Evolutionary conservation across 2,113 vertebrate species (phyloP), one percentile per base, ranked within the genome.

Genomic region (Laterallus jamaicensis): DNA sequence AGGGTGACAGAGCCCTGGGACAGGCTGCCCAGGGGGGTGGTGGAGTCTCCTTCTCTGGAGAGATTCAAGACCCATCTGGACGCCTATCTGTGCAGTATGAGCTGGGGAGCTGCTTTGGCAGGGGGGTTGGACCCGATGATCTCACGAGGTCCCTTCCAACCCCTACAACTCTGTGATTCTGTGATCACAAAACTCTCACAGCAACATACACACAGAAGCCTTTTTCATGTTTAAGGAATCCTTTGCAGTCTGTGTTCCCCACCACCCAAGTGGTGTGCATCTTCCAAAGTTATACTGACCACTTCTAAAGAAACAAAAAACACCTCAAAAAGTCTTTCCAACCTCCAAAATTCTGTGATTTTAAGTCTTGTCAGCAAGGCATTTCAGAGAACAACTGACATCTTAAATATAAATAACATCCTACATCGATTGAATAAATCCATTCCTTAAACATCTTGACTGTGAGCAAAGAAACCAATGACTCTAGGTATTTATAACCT

Each of bases 241-340:
- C 16, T 37, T 52, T 54, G 5, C 0, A 0, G 12, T 8, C 67
- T 49, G 6, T 22, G 6, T 22, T 42, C 11, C 11, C 21, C 11
- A 15, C 4, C 6, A 12, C 3, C 25, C 15, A 76, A 59, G 29
- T 1, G 1, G 28, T 1, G 4, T 11, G 5, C 5, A 9, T 17
- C 29, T 68, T 31, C 11, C 22, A 15, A 47, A 64, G 71, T 39
- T 28, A 86, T 4, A n/a, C 9, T 14, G 15, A 81, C 5, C 3
- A 35, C 37, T 60, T 25, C 37, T 56, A 22, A 55, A 52, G 8
- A 13, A 55, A 54, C 52, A 26, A 55, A 44, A 44, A 35, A 44
- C 5, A 24, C 4, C 40, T 63, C 10, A 50, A 60, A 21, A 67
- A 59, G 25, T 50, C 60, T 12, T 6, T 44, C 42, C 42, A 44